A percentile compares a stretch with the other conserved stretches of the same genome.
These are phyloP conservation scores for Drosophila hydei DNA, from an alignment of 1,140 invertebrate species.

Conservation along the genomic window DNA sequence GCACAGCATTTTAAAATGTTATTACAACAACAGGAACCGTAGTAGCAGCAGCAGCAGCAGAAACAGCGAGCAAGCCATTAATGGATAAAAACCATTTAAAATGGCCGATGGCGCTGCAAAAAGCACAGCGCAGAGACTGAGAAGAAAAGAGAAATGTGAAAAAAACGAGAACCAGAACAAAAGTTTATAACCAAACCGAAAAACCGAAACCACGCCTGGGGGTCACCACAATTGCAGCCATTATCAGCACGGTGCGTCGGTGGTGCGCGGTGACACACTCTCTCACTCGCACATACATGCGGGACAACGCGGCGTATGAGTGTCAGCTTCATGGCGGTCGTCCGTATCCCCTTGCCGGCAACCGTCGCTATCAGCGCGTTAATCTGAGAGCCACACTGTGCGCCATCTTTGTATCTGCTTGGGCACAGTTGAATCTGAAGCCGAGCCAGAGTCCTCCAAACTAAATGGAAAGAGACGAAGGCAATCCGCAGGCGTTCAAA, in stretches of 20 bases:
- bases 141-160: constrained; percentile 20
- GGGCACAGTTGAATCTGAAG: constrained; percentile 26
- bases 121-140: constrained; percentile 45
- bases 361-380: constrained; percentile 73
- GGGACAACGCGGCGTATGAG: constrained; percentile 66
- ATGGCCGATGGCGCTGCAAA: constrained; percentile 64
- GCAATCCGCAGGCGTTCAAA: constrained; percentile 56
- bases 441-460: constrained; percentile 19
- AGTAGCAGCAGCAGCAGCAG: constrained; percentile 10
- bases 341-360: constrained; percentile 55
- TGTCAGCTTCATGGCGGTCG: constrained; percentile 55
- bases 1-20: constrained; percentile 79
- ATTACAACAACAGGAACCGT: constrained; percentile 67
- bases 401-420: constrained; percentile 66
- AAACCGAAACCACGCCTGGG: constrained; percentile 78
- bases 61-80: constrained; percentile 61
- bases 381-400: constrained; percentile 62
- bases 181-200: constrained; percentile 79
- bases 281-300: constrained; percentile 24
- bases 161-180: constrained; percentile 60
- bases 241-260: constrained; percentile 74
- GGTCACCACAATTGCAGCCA: constrained; percentile 81
- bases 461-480: constrained; percentile 1
- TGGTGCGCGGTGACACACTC: constrained; percentile 42
- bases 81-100: constrained; percentile 82